phyloP scores from a whole-genome alignment of 2,888 invertebrate genomes.

The Branchipolynoe longqiensis region DNA sequence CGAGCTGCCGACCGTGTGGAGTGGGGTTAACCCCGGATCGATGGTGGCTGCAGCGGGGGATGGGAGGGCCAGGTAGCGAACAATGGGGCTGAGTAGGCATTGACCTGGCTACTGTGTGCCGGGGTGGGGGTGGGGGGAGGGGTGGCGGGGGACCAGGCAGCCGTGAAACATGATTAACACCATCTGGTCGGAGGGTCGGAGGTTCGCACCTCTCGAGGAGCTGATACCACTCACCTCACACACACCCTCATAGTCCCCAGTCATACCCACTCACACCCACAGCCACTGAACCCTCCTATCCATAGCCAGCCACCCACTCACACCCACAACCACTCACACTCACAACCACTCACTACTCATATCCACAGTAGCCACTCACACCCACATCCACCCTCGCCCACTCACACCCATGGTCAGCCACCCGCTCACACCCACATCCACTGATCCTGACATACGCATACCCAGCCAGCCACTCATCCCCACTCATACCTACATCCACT shows the following conservation, averaged over 20 bases:
- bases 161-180: constrained; percentile 40
- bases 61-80: neutral
- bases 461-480: too few species aligned
- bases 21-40: neutral
- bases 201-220: neutral
- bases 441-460: too few species aligned
- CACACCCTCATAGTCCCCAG: neutral
- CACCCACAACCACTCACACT: too few species aligned
- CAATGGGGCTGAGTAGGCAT: neutral
- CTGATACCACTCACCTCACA: neutral
- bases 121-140: neutral
- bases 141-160: neutral
- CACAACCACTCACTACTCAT: too few species aligned
- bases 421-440: too few species aligned
- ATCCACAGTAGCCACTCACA: too few species aligned
- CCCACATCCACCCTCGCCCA: too few species aligned
- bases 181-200: neutral
- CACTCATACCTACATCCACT: too few species aligned
- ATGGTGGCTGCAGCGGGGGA: neutral
- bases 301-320: too few species aligned
- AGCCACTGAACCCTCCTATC: too few species aligned
- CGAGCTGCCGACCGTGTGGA: neutral
- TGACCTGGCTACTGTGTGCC: neutral
- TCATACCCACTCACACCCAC: too few species aligned
- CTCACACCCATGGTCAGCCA: too few species aligned